Evolutionary conservation across 2,888 invertebrate genomes (phyloP).

Genomic region (Amphimallon solstitiale): DNA sequence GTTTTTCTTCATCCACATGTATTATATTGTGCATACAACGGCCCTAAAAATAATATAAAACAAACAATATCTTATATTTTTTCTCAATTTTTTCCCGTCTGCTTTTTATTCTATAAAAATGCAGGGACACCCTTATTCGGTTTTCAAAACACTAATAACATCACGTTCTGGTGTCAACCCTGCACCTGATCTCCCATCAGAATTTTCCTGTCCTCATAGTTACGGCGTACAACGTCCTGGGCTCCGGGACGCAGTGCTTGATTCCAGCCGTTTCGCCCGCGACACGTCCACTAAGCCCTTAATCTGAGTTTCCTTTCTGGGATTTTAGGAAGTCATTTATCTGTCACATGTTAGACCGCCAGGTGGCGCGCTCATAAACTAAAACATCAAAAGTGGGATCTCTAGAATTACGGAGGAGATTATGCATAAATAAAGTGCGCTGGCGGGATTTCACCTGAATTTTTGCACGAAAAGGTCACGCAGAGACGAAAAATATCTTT

Average conservation of each 20-base stretch:
- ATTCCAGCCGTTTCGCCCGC: conserved; percentile 57
- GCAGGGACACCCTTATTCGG: conserved; percentile 21
- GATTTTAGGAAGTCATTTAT: conserved; percentile 65
- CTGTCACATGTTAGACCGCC: conserved; percentile 60
- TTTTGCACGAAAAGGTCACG: background rate
- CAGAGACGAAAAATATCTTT: no score
- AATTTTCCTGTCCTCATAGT: conserved; percentile 10
- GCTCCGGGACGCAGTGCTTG: conserved; percentile 50
- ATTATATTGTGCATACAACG: no score
- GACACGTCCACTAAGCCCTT: conserved; percentile 62
- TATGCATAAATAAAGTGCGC: conserved; percentile 23
- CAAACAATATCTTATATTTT: no score
- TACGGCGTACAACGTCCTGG: conserved; percentile 36
- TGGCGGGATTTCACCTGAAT: conserved; percentile 9
- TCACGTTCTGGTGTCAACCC: conserved; percentile 56
- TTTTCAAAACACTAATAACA: conserved; percentile 57
- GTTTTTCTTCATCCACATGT: no score
- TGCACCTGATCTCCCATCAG: conserved; percentile 52
- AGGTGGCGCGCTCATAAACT: conserved; percentile 61
- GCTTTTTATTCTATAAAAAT: no score
- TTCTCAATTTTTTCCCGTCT: no score
- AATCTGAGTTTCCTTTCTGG: conserved; percentile 62
- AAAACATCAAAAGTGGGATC: conserved; percentile 49
- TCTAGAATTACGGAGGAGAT: conserved; percentile 51
- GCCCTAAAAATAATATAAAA: no score